A percentile compares a stretch with the other conserved stretches of the same genome.
phyloP scores from a whole-genome alignment of 2,113 vertebrate genomes.

The Lagenorhynchus albirostris region DNA sequence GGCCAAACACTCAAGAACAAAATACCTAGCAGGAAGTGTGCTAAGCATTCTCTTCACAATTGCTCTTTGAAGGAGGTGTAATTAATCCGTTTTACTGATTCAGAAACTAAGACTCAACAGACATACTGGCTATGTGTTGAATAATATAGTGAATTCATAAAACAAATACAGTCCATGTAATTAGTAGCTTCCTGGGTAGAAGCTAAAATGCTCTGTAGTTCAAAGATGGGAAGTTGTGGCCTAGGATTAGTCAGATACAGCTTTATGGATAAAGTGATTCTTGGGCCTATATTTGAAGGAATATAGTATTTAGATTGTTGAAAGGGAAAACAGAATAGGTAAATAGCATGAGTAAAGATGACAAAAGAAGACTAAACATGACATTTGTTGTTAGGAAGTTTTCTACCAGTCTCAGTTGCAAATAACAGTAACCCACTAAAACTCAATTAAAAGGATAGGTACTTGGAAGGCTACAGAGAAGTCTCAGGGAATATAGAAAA shows the following conservation, averaged over 20 bases:
- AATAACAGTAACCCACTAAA: not conserved
- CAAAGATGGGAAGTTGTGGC: slow-evolving; percentile 11
- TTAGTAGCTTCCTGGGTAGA: slow-evolving; percentile 16
- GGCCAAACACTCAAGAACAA: not conserved
- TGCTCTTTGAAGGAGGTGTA: slow-evolving; percentile 37
- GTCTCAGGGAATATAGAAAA: not conserved
- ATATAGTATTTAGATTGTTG: not conserved
- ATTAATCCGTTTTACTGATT: slow-evolving; percentile 56
- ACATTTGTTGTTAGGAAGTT: not conserved
- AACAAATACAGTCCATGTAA: not conserved
- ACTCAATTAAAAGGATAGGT: not conserved
- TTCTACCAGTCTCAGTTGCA: not conserved
- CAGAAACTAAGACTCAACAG: slow-evolving; percentile 27
- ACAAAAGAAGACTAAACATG: not conserved
- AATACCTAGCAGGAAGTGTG: not conserved
- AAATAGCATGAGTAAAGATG: not conserved
- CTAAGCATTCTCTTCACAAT: not conserved
- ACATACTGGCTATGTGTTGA: not conserved
- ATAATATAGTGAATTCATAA: slow-evolving; percentile 23
- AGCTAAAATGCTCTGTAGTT: slow-evolving; percentile 13
- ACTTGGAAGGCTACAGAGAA: not conserved
- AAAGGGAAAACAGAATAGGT: not conserved
- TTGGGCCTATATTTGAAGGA: not conserved
- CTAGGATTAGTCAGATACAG: slow-evolving; percentile 20
- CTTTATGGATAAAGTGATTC: slow-evolving; percentile 38